Percentiles rank a stretch among this genome's conserved stretches.
phyloP scores from a whole-genome alignment of 2,113 vertebrate species.

The Porphyrio hochstetteri region DNA sequence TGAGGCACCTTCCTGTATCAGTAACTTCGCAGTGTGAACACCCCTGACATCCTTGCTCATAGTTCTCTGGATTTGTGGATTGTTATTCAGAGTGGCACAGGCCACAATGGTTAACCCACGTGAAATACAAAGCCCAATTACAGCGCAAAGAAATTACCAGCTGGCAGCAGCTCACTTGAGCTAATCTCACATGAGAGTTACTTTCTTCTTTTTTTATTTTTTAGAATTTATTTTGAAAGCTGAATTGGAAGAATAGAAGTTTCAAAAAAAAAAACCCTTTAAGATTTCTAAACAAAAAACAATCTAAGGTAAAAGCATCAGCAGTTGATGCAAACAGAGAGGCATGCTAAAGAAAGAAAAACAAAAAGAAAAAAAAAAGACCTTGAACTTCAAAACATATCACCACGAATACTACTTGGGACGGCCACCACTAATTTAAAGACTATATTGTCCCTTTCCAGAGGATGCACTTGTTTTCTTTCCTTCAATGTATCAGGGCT shows the following conservation, averaged over 20 bases:
- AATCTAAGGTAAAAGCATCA: not conserved
- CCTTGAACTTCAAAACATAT: not conserved
- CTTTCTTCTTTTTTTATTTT: not conserved
- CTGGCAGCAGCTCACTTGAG: not conserved
- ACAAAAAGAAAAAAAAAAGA: not conserved
- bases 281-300: not conserved
- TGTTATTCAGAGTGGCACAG: not conserved
- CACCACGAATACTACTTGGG: not conserved
- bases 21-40: not conserved
- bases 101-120: not conserved
- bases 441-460: not conserved
- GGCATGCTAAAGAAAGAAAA: not conserved
- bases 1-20: not conserved
- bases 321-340: not conserved
- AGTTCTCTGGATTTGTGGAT: not conserved
- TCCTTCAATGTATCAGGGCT: not conserved
- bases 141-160: not conserved
- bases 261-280: not conserved
- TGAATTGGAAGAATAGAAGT: not conserved
- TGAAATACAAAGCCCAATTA: not conserved
- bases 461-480: not conserved
- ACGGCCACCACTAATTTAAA: not conserved
- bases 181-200: not conserved
- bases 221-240: not conserved
- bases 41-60: not conserved